phyloP scores from a whole-genome alignment of 2,888 invertebrate species.

The Mesorhabditis sp. region DNA sequence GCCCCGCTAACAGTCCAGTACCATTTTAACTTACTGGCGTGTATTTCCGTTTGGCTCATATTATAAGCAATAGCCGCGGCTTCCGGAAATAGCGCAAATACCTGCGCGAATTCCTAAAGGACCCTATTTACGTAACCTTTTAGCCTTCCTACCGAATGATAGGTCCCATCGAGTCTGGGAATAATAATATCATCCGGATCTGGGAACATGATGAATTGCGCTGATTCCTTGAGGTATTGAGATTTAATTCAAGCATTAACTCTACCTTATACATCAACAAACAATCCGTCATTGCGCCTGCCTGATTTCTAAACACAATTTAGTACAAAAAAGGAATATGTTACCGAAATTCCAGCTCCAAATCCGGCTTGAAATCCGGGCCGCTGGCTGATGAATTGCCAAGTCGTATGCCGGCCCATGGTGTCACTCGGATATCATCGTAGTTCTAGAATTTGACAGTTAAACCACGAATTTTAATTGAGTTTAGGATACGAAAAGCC shows the following conservation, averaged over 20 bases:
- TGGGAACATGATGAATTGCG: slow-evolving; percentile 39
- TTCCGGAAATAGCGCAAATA: slow-evolving; percentile 26
- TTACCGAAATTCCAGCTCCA: slow-evolving; percentile 42
- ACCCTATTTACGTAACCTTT: not conserved
- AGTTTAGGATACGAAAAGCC: not conserved
- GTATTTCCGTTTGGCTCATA: slow-evolving; percentile 27
- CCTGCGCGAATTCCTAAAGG: slow-evolving; percentile 15
- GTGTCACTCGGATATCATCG: slow-evolving; percentile 27
- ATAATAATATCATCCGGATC: slow-evolving; percentile 46
- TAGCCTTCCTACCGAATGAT: slow-evolving; percentile 26
- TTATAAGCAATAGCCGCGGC: slow-evolving; percentile 37
- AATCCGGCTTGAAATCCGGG: slow-evolving; percentile 41
- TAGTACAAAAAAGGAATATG: not conserved
- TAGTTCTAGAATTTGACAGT: not conserved
- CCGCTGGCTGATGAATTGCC: slow-evolving; percentile 22
- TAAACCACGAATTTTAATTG: not conserved
- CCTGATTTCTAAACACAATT: slow-evolving; percentile 41
- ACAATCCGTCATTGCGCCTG: slow-evolving; percentile 52
- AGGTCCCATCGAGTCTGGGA: slow-evolving; percentile 35
- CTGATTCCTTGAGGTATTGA: slow-evolving; percentile 31
- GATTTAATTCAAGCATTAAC: not conserved
- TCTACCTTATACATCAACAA: slow-evolving; percentile 42
- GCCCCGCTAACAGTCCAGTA: slow-evolving; percentile 1
- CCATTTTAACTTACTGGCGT: not conserved
- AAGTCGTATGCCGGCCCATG: slow-evolving; percentile 40